Evolutionary conservation across 2,113 vertebrate species (phyloP).

Genomic region (Platysternon megacephalum): DNA sequence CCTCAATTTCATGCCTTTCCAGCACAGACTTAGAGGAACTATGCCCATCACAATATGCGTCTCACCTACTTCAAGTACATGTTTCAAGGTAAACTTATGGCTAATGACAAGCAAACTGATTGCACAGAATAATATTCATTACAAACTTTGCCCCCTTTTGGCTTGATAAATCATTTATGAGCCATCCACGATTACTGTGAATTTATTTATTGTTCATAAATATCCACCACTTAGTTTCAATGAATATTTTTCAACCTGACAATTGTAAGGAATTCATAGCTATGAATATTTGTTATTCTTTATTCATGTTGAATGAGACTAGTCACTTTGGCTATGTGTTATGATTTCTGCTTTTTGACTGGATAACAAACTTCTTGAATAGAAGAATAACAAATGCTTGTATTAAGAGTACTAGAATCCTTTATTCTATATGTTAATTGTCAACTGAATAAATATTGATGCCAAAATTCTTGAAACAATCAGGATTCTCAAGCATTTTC

Average conservation of each 20-base stretch:
- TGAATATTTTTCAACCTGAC: background rate
- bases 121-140: background rate
- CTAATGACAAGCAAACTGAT: background rate
- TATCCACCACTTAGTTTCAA: conserved; percentile 22
- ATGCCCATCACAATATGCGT: background rate
- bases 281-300: conserved; percentile 11
- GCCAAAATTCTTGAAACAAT: background rate
- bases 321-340: background rate
- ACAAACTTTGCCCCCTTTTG: background rate
- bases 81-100: background rate
- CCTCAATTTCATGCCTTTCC: background rate
- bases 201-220: conserved; percentile 23
- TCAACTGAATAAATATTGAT: background rate
- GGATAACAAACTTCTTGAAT: background rate
- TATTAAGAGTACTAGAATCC: background rate
- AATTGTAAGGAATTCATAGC: background rate
- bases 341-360: background rate
- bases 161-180: background rate
- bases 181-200: background rate
- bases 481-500: background rate
- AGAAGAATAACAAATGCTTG: background rate
- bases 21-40: background rate
- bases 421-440: background rate
- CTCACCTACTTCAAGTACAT: background rate
- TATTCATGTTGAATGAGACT: background rate